Evolutionary conservation across 1,140 invertebrate genomes (phyloP).

Genomic region (Idris sp.): DNA sequence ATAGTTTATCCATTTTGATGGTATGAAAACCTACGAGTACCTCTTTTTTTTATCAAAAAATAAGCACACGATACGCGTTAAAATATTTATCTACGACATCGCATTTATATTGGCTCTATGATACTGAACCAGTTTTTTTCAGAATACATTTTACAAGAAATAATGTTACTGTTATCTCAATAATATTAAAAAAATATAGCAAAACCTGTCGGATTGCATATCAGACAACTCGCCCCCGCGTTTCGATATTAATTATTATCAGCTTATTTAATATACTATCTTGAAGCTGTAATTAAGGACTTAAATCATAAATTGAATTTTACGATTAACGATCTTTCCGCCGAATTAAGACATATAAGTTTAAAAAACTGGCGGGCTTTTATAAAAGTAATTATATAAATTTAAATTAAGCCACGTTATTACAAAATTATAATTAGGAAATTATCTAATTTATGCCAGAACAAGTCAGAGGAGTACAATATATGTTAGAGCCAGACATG

Average conservation of each 20-base stretch:
- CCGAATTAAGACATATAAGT: slow-evolving; percentile 44
- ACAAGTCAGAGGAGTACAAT: not conserved
- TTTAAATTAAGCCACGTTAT: slow-evolving; percentile 49
- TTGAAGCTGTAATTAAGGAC: slow-evolving; percentile 61
- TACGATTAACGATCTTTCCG: slow-evolving; percentile 58
- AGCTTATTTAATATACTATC: slow-evolving; percentile 50
- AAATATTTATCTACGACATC: slow-evolving; percentile 23
- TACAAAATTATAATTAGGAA: slow-evolving; percentile 44
- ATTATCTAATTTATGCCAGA: slow-evolving; percentile 42
- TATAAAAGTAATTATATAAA: slow-evolving; percentile 47
- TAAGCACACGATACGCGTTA: slow-evolving; percentile 5
- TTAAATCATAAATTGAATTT: slow-evolving; percentile 67
- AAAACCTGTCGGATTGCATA: slow-evolving; percentile 40
- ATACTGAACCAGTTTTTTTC: slow-evolving; percentile 8
- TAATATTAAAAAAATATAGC: slow-evolving; percentile 18
- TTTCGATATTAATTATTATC: slow-evolving; percentile 64
- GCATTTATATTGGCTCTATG: slow-evolving; percentile 2
- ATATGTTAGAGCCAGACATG: too few species aligned
- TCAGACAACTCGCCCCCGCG: slow-evolving; percentile 53
- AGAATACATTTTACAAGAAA: slow-evolving; percentile 30
- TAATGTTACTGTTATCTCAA: slow-evolving; percentile 43
- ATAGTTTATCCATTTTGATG: slow-evolving; percentile 10
- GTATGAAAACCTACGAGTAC: too few species aligned
- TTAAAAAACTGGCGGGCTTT: slow-evolving; percentile 27
- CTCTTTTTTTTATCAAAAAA: slow-evolving; percentile 24